Evolutionary conservation across 2,113 vertebrate genomes (phyloP).

Genomic region (Picathartes gymnocephalus): DNA sequence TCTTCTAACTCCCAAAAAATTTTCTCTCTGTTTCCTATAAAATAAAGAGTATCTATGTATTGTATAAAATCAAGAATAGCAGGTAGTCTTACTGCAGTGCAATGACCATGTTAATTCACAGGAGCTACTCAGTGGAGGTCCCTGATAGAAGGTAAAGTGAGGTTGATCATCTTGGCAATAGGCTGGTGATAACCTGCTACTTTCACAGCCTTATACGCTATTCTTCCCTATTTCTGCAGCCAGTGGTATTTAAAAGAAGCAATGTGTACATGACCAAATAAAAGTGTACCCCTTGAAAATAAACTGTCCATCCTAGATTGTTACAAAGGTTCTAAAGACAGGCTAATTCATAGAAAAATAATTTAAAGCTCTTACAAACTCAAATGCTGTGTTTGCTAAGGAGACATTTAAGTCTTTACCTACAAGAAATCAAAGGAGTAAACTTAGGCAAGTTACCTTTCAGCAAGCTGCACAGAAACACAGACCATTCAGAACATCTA

Average conservation of each 20-base stretch:
- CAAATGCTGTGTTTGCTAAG: not conserved
- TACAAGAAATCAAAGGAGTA: not conserved
- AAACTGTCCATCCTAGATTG: not conserved
- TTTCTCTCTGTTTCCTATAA: not conserved
- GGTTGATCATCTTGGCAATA: not conserved
- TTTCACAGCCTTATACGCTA: not conserved
- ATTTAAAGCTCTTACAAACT: not conserved
- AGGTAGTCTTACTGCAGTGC: not conserved
- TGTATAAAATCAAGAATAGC: not conserved
- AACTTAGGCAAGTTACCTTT: not conserved
- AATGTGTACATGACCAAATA: not conserved
- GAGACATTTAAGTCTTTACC: not conserved
- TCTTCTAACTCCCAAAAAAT: not conserved
- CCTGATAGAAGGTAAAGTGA: not conserved
- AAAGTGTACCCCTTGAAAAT: not conserved
- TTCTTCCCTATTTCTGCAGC: not conserved
- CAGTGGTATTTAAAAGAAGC: not conserved
- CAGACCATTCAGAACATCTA: not conserved
- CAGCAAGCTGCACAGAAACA: not conserved
- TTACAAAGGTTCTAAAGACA: not conserved
- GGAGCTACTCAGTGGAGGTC: not conserved
- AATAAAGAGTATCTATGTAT: not conserved
- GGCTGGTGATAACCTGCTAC: not conserved
- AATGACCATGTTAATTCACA: not conserved
- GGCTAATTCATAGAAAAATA: not conserved